Conservation (phyloP, 2,113 vertebrate genomes). For the Microcebus ravelobensis region DNA sequence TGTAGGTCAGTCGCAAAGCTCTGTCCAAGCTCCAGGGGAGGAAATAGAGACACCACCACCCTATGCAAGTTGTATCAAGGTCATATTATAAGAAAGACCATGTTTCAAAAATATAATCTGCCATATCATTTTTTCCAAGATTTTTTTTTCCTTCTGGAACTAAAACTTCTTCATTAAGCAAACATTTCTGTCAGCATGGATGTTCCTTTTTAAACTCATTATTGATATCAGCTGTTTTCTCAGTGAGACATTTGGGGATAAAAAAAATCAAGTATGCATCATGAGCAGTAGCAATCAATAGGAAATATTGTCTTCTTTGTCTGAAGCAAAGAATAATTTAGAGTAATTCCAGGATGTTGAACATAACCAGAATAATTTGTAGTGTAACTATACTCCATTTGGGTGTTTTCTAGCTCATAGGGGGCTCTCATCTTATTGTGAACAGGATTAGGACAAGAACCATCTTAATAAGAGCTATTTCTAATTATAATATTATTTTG, state of each 20-base stretch:
- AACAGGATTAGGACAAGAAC: background rate
- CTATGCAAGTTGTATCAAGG: background rate
- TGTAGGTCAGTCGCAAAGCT: background rate
- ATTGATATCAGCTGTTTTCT: background rate
- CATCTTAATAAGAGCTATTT: background rate
- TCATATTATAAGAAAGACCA: background rate
- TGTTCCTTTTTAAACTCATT: background rate
- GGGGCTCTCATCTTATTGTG: background rate
- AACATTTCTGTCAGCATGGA: background rate
- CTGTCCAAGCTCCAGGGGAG: background rate
- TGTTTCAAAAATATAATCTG: background rate
- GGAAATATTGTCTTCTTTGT: slow-evolving; percentile 44
- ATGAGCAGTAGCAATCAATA: background rate
- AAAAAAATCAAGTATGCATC: slow-evolving; percentile 5
- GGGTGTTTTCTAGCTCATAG: background rate
- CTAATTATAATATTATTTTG: background rate
- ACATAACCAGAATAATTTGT: background rate
- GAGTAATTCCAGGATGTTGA: background rate
- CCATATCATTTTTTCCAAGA: background rate
- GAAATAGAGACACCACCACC: background rate
- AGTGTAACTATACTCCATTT: background rate
- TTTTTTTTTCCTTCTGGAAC: background rate
- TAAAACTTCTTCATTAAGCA: background rate
- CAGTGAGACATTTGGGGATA: background rate
- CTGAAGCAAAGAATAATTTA: slow-evolving; percentile 27